These are phyloP conservation scores for Drosophila sp. DNA, from an alignment of 1,140 invertebrate species.

Conservation along the genomic window DNA sequence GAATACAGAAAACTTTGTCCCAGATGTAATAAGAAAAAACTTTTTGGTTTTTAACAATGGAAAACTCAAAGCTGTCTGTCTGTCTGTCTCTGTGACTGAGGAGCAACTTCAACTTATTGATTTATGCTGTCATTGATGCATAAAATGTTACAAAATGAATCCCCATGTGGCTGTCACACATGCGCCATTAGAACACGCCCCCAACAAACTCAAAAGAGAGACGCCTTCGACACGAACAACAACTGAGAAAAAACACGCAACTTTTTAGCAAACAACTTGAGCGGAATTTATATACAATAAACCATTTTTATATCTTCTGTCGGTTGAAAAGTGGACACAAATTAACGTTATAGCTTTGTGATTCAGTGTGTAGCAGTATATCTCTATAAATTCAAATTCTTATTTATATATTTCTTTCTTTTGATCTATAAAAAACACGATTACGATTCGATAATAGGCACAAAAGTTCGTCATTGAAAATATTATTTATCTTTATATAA, in stretches of 20 bases:
- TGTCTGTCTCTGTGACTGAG: conserved; percentile 20
- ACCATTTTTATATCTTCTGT: conserved; percentile 1
- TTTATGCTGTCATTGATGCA: conserved; percentile 62
- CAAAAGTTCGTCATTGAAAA: not conserved
- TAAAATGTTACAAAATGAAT: conserved; percentile 58
- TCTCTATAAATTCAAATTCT: too few relatives aligned
- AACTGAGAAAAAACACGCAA: conserved; percentile 13
- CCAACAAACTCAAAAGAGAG: conserved; percentile 3
- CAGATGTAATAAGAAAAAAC: conserved; percentile 41
- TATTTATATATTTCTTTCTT: too few relatives aligned
- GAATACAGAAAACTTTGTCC: not conserved
- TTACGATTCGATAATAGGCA: too few relatives aligned
- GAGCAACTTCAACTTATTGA: conserved; percentile 63
- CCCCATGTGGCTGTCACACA: conserved; percentile 70
- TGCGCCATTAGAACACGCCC: conserved; percentile 70
- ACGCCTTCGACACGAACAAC: conserved; percentile 14
- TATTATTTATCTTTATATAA: not conserved
- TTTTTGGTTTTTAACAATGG: conserved; percentile 8
- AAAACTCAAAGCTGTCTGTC: conserved; percentile 3
- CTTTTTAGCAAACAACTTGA: conserved; percentile 60
- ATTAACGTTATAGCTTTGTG: conserved; percentile 14
- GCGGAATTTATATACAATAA: conserved; percentile 59
- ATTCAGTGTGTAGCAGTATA: not conserved
- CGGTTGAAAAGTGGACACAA: not conserved
- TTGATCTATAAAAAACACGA: too few relatives aligned